Evolutionary conservation across 1,140 invertebrate genomes (phyloP).

Genomic region (Sarcophaga bullata): DNA sequence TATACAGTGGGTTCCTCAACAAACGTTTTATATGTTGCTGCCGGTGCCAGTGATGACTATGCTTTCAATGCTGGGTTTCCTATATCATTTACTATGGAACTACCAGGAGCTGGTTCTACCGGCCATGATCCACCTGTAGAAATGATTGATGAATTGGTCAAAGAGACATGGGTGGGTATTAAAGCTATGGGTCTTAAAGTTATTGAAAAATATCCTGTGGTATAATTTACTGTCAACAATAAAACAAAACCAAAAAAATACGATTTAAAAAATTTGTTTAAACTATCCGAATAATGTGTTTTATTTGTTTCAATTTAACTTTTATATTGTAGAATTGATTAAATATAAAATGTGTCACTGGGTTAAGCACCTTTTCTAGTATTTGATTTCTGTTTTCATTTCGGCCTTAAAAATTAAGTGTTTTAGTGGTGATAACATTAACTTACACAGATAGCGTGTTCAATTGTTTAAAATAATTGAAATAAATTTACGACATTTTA

Average conservation of each 20-base stretch:
- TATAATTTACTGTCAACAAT: not conserved
- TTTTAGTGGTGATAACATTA: no score
- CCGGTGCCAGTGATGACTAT: slow-evolving; percentile 75
- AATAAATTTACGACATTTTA: no score
- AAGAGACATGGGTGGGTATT: slow-evolving; percentile 78
- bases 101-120: slow-evolving; percentile 71
- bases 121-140: slow-evolving; percentile 74
- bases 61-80: slow-evolving; percentile 70
- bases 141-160: slow-evolving; percentile 70
- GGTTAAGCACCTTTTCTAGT: no score
- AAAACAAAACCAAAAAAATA: no score
- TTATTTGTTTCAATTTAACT: not conserved
- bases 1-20: slow-evolving; percentile 74
- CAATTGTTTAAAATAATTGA: no score
- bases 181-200: slow-evolving; percentile 55
- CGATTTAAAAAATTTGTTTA: no score
- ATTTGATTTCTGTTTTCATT: no score
- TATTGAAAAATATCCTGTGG: slow-evolving; percentile 29
- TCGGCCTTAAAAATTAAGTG: no score
- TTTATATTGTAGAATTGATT: no score
- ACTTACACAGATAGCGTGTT: no score
- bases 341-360: no score
- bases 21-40: slow-evolving; percentile 68
- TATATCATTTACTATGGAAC: slow-evolving; percentile 76
- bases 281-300: no score